Evolutionary conservation across 2,797 vertebrate species (phyloP).

Genomic region (Melanotaenia pygmaea): DNA sequence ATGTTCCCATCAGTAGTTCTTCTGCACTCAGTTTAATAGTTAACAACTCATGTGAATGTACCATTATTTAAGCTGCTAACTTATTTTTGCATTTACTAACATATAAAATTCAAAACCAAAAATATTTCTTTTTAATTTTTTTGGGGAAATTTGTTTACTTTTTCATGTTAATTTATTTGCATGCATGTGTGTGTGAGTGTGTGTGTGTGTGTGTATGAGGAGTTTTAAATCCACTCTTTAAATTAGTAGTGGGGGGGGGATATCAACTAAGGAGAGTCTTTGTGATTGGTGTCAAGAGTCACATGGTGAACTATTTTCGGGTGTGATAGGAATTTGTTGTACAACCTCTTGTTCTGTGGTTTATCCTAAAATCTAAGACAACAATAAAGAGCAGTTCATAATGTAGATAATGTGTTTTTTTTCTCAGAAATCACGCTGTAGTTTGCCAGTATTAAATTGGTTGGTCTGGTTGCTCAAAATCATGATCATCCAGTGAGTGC

Average conservation of each 20-base stretch:
- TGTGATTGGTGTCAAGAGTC: conserved; percentile 63
- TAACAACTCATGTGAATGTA: conserved; percentile 67
- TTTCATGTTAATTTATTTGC: conserved; percentile 84
- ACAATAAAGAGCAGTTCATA: conserved; percentile 40
- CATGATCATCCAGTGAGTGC: conserved; percentile 68
- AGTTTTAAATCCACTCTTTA: conserved; percentile 51
- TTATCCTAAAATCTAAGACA: conserved; percentile 48
- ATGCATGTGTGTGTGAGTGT: conserved; percentile 62
- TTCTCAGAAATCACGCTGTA: conserved; percentile 41
- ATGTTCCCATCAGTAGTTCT: conserved; percentile 25
- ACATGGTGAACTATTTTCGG: conserved; percentile 51
- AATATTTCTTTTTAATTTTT: conserved; percentile 40
- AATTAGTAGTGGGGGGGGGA: conserved; percentile 44
- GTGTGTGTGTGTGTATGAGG: conserved; percentile 18
- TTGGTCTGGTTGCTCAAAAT: conserved; percentile 38
- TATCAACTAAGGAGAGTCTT: conserved; percentile 35
- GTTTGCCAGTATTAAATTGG: conserved; percentile 61
- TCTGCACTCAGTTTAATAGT: conserved; percentile 39
- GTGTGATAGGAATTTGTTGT: conserved; percentile 60
- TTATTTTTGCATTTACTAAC: conserved; percentile 65
- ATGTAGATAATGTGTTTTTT: conserved; percentile 53
- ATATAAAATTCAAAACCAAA: conserved; percentile 66
- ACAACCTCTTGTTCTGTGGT: conserved; percentile 68
- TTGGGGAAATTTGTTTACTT: conserved; percentile 66
- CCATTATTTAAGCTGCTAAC: conserved; percentile 75